Evolutionary conservation across 2,888 invertebrate genomes (phyloP), one percentile per base, ranked within the genome.

Genomic region (Pammene fasciana): DNA sequence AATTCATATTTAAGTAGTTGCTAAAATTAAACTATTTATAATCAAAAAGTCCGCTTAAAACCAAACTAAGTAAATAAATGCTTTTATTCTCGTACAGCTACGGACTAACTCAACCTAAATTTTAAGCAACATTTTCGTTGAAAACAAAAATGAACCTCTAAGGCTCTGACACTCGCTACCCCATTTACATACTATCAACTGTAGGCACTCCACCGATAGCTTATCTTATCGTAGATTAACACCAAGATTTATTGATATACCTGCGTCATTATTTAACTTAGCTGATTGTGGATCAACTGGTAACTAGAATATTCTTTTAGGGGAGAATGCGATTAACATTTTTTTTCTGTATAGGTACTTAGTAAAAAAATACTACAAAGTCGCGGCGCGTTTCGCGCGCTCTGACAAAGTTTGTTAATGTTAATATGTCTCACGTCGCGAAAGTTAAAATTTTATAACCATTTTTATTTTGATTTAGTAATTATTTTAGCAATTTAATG

Each of bases 141-240:
- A n/a, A 60, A 46, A 46, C 36, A 60, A 50, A 48, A 48, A 50
- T 50, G 11, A 38, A 38, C 60, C 36, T 48, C 36, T 14, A 36
- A 38, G 48, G 61, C 16, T 48, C 48, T 38, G 62, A 10, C 52
- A 26, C 36, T 13, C 60, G 13, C 50, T 62, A 68, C 65, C 48
- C 68, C 68, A 68, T 68, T 68, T 68, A 65, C 68, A 65, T 68
- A 52, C 38, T 68, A 68, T 68, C 68, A 14, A 50, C 57, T 68
- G 46, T 57, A 59, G 52, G 59, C 65, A 68, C 68, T 68, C 68
- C 0, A 59, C 45, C 56, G 62, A 57, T 68, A 68, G 26, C 52
- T 57, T 68, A 68, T 68, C 52, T 57, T 68, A 68, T 68, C 68
- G 52, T 50, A 65, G 68, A 68, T 68, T 65, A 65, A 45, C 65